Base-by-base conservation (phyloP, 2,797 vertebrate genomes). In the Geotrypetes seraphini region DNA sequence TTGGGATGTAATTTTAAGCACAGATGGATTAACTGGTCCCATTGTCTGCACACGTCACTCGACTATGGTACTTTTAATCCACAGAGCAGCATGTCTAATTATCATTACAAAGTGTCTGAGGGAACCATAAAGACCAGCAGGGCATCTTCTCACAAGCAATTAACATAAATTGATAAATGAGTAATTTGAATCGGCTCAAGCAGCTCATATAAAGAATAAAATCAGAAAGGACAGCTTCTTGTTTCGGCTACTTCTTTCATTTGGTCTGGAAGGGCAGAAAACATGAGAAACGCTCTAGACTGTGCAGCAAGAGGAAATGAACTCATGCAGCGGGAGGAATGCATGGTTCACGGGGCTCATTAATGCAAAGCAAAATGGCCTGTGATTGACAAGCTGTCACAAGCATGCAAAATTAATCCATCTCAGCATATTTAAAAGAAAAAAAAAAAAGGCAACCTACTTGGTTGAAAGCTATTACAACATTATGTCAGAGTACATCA, bases 121-220 rank as follows among this genome's bases (percentile, higher is more conserved):
- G 54, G 60, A 81, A 79, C 78, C 69, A 71, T 75, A 80, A 81
- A 75, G 78, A 84, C 77, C 81, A 83, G 82, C 78, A 86, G 82
- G 80, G 73, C 78, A 85, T 78, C 82, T 84, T 86, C 82, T 84
- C 83, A 84, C 79, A 83, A 84, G 80, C 80, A 86, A 87, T 87
- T 87, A 86, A 82, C 82, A 85, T 84, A 85, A 87, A 86, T 78
- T 84, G 82, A 84, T 85, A 85, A 85, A 84, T 84, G 82, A 82
- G 74, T 82, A 80, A 86, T 82, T 78, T 81, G 76, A 79, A 79
- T 82, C 68, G 1, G 50, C 73, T 81, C 53, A 69, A 71, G 60
- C 66, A 60, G 7, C 60, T 75, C 67, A 63, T 68, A 51, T 66
- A 63, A 68, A 80, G 76, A 81, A 82, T 78, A 81, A 80, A 84